Conservation (phyloP, 1,140 invertebrate genomes). For the Drosophila lacertosa region DNA sequence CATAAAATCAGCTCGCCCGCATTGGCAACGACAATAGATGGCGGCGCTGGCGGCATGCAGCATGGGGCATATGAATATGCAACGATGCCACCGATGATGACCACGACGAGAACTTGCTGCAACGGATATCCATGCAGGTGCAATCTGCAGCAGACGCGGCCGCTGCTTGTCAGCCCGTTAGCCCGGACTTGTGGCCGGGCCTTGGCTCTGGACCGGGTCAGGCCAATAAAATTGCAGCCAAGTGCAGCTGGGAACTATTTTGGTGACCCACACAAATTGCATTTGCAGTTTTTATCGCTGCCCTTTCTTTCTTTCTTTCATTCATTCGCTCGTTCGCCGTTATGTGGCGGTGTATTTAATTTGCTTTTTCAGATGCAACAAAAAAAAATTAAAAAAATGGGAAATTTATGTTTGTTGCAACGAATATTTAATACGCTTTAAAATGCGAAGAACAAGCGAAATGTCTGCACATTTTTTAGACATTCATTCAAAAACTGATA, state of each 20-base stretch:
- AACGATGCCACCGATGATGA: constrained; percentile 59
- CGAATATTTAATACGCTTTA: constrained; percentile 8
- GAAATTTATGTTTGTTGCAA: neutral
- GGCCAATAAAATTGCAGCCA: constrained; percentile 72
- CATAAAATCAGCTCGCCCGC: constrained; percentile 69
- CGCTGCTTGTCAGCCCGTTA: constrained; percentile 40
- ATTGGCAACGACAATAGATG: constrained; percentile 11
- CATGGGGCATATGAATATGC: constrained; percentile 58
- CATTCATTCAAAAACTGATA: too few relatives aligned
- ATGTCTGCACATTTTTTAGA: too few relatives aligned
- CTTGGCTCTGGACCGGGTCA: constrained; percentile 13
- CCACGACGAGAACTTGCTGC: constrained; percentile 38
- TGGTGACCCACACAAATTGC: constrained; percentile 65
- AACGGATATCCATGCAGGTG: constrained; percentile 64
- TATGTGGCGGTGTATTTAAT: constrained; percentile 60
- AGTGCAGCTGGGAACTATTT: constrained; percentile 68
- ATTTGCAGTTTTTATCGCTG: constrained; percentile 69
- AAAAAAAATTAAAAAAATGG: neutral
- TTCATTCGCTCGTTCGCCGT: too few relatives aligned
- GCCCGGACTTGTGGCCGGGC: constrained; percentile 13
- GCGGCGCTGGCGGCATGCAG: constrained; percentile 12
- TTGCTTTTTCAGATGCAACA: constrained; percentile 43
- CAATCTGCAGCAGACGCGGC: constrained; percentile 65
- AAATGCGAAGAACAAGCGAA: too few relatives aligned
- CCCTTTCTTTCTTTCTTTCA: constrained; percentile 4